phyloP scores from a whole-genome alignment of 1,140 invertebrate species.

The Anastatus disparis region DNA sequence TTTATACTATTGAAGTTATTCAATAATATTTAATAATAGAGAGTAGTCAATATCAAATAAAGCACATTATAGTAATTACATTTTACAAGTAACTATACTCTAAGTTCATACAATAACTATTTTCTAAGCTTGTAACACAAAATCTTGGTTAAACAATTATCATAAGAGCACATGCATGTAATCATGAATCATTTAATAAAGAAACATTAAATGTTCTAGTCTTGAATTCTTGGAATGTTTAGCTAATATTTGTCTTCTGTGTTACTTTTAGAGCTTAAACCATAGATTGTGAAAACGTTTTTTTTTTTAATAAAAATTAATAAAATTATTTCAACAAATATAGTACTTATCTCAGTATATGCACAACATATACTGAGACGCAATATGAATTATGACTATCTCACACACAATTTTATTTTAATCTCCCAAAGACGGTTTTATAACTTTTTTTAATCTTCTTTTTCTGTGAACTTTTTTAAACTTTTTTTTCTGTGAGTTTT shows the following conservation, averaged over 20 bases:
- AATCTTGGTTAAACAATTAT: conserved; percentile 50
- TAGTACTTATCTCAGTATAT: conserved; percentile 30
- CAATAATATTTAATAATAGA: conserved; percentile 18
- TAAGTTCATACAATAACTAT: conserved; percentile 34
- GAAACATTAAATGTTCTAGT: conserved; percentile 11
- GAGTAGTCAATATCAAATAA: conserved; percentile 38
- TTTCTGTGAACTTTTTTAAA: conserved; percentile 6
- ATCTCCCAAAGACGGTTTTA: conserved; percentile 7
- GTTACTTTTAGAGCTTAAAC: conserved; percentile 32
- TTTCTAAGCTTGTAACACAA: conserved; percentile 32
- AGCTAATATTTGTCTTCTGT: conserved; percentile 22
- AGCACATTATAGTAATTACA: conserved; percentile 36
- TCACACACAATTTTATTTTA: conserved; percentile 32
- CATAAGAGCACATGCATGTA: conserved; percentile 54
- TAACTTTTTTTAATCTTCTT: conserved; percentile 10
- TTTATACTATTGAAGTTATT: conserved; percentile 3
- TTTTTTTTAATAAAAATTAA: conserved; percentile 40
- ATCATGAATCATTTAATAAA: conserved; percentile 7
- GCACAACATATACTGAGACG: conserved; percentile 23
- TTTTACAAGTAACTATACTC: conserved; percentile 31
- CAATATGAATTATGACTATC: conserved; percentile 34
- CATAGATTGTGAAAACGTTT: conserved; percentile 26
- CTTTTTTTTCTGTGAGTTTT: conserved; percentile 26
- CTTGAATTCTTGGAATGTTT: conserved; percentile 43
- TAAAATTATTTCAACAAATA: conserved; percentile 35